phyloP scores from a whole-genome alignment of 2,113 vertebrate genomes.

The Phrynosoma blainvillii region DNA sequence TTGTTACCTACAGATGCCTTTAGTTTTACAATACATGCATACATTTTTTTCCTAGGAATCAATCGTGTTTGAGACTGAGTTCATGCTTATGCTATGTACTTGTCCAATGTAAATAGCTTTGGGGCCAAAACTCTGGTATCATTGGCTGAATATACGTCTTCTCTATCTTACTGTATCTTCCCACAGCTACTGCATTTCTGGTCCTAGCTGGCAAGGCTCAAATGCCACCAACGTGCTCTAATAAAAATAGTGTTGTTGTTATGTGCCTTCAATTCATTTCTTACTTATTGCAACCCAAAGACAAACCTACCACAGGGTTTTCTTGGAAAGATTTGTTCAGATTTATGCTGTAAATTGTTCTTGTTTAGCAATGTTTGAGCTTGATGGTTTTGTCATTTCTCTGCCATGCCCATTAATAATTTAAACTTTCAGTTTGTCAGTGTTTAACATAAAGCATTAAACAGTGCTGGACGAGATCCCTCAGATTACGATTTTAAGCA shows the following conservation, averaged over 20 bases:
- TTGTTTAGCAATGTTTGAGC: background rate
- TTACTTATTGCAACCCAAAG: too few species aligned
- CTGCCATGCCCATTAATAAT: background rate
- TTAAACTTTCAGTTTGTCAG: background rate
- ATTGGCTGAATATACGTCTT: background rate
- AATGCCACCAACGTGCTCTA: background rate
- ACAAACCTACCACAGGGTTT: too few species aligned
- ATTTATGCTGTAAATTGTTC: too few species aligned
- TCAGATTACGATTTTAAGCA: too few species aligned
- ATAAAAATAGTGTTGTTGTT: background rate
- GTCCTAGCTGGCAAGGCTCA: background rate
- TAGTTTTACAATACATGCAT: background rate
- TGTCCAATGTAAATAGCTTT: background rate
- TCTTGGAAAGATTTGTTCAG: too few species aligned
- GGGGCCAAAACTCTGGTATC: background rate
- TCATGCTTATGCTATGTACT: background rate
- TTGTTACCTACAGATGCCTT: background rate
- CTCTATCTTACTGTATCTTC: background rate
- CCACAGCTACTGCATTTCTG: background rate
- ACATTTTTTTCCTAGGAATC: background rate
- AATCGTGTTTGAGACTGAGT: background rate
- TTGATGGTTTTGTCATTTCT: slow-evolving; percentile 5
- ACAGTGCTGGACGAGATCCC: too few species aligned
- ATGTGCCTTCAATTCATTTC: background rate
- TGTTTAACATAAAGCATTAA: background rate